A percentile compares a stretch with the other conserved stretches of the same genome.
These are phyloP conservation scores for Hydropsyche betteni DNA, from an alignment of 2,888 invertebrate species.

Conservation along the genomic window DNA sequence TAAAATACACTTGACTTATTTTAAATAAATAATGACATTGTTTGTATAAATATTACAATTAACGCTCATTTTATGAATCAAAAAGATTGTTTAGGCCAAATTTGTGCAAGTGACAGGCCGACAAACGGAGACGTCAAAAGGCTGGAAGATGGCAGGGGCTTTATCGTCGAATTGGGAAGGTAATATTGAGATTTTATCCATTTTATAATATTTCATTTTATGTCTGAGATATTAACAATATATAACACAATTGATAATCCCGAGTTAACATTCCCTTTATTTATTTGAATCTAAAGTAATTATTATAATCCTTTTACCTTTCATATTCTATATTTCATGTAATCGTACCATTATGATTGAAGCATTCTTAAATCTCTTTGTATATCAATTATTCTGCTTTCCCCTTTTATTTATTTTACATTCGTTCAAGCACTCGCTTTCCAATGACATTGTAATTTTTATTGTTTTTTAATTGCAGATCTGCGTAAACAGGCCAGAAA, in stretches of 20 bases:
- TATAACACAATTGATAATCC: too few species aligned
- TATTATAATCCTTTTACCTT: too few species aligned
- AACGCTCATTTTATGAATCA: not conserved
- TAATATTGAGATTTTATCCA: conserved; percentile 30
- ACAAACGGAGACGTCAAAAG: conserved; percentile 38
- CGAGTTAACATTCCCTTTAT: too few species aligned
- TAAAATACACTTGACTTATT: too few species aligned
- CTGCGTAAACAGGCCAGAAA: conserved; percentile 91
- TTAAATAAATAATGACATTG: too few species aligned
- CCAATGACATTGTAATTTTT: not conserved
- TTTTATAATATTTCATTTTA: not conserved
- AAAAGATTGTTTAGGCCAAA: conserved; percentile 29
- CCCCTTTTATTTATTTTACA: too few species aligned
- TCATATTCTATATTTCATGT: too few species aligned
- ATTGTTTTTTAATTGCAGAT: conserved; percentile 67
- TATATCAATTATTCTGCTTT: too few species aligned
- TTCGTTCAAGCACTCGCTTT: not conserved
- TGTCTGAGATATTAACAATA: not conserved
- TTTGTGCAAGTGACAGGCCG: conserved; percentile 19
- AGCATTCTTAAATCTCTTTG: too few species aligned
- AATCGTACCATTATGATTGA: too few species aligned
- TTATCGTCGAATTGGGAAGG: conserved; percentile 48
- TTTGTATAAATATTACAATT: too few species aligned
- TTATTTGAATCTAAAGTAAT: too few species aligned
- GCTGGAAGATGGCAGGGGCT: conserved; percentile 45